Base-by-base conservation (phyloP, 2,888 invertebrate species). In the Lepeophtheirus nordmannii region DNA sequence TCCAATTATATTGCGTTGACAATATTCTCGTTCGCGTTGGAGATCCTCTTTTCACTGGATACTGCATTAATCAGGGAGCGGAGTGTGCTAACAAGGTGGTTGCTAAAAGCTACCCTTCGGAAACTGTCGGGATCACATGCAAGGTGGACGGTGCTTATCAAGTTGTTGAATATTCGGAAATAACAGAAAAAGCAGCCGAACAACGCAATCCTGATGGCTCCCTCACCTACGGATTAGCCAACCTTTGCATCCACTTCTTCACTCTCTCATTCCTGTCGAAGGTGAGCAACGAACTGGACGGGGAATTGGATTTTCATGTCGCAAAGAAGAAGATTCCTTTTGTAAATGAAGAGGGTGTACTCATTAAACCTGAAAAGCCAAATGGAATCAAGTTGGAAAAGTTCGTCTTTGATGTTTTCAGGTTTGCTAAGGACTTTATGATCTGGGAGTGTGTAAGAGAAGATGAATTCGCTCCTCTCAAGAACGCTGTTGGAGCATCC, bases 381-480 rank as follows among this genome's bases (percentile, higher is more conserved):
- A 98, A 98, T 72, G 98, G 97, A 11, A 90, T 98, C 70, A 99
- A 99, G 79, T 86, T 99, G 77, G 98, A 99, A 74, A 98, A 97
- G 76, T 99, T 99, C 75, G 89, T 99, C 11, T 99, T 99, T 75
- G 98, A 99, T 76, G 94, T 97, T 0, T 98, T 99, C 74, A 87
- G 62, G 22, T 63, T 67, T 57, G 62, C 67, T n/a, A 20, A 66
- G n/a, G 63, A 23, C 68, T 89, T 98, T 73, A 90, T 87, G 12
- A 89, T 90, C 9, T 88, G 94, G 83, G 93, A 97, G 77, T 88
- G 89, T 0, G 82, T 86, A 0, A 82, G 97, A 59, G 85, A 88
- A 70, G 86, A 88, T 68, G 98, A 99, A 75, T 99, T 98, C 75
- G 92, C 96, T 71, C 94, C 97, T 0, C 77, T 99, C 70, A 99